Evolutionary conservation across 1,140 invertebrate genomes (phyloP).

Genomic region (Drosophila ironensis): DNA sequence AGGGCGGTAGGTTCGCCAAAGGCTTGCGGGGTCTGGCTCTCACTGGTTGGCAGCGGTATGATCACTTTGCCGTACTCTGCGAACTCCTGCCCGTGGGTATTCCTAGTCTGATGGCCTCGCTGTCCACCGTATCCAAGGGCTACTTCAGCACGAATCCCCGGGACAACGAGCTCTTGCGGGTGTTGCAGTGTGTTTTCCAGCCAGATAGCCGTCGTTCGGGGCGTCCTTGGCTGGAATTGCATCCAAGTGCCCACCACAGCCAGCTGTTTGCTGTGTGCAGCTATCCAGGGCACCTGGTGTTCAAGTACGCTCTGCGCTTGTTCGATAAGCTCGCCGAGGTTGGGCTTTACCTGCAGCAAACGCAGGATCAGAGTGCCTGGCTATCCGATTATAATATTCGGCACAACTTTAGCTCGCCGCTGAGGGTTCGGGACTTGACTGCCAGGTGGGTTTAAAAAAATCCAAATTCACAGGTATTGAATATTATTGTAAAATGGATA

Average conservation of each 20-base stretch:
- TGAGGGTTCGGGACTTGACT: slow-evolving; percentile 87
- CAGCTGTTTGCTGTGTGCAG: slow-evolving; percentile 73
- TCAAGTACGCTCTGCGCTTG: slow-evolving; percentile 84
- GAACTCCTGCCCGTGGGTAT: slow-evolving; percentile 93
- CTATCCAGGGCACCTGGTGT: slow-evolving; percentile 85
- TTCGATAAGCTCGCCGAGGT: slow-evolving; percentile 83
- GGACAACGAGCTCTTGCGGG: slow-evolving; percentile 83
- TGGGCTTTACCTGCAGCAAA: slow-evolving; percentile 79
- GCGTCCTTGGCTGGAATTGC: slow-evolving; percentile 73
- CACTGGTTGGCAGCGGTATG: slow-evolving; percentile 91
- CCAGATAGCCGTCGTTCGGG: slow-evolving; percentile 76
- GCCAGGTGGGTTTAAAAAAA: slow-evolving; percentile 82
- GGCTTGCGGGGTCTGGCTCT: slow-evolving; percentile 87
- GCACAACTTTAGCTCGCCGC: slow-evolving; percentile 89
- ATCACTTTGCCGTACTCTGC: slow-evolving; percentile 96
- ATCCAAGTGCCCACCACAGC: slow-evolving; percentile 68
- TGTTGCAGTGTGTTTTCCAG: slow-evolving; percentile 84
- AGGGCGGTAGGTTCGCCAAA: slow-evolving; percentile 80
- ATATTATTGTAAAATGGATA: background rate
- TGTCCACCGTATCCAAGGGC: slow-evolving; percentile 85
- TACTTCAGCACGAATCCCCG: slow-evolving; percentile 85
- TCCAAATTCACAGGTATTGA: background rate
- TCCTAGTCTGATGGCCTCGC: slow-evolving; percentile 87
- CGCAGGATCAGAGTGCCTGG: slow-evolving; percentile 85
- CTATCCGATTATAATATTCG: slow-evolving; percentile 90